phyloP scores from a whole-genome alignment of 2,113 vertebrate genomes.

The Oxygymnocypris stewartii region DNA sequence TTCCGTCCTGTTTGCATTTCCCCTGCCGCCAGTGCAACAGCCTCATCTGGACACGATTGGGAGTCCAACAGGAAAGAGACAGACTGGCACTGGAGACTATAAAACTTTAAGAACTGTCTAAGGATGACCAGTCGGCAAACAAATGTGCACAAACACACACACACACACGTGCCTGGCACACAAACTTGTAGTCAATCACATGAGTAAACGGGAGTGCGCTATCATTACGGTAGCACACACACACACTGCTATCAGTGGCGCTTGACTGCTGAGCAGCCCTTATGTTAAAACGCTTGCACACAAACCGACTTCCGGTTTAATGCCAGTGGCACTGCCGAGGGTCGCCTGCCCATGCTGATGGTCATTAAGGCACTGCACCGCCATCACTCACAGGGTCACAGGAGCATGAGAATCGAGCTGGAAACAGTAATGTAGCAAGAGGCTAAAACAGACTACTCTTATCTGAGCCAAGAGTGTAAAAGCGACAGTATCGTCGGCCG shows the following conservation, averaged over 20 bases:
- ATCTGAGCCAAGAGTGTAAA: slow-evolving; percentile 14
- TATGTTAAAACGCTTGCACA: slow-evolving; percentile 27
- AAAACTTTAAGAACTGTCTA: slow-evolving; percentile 35
- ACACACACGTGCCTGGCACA: neutral
- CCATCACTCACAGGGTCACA: slow-evolving; percentile 41
- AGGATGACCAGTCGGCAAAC: slow-evolving; percentile 26
- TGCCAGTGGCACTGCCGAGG: slow-evolving; percentile 10
- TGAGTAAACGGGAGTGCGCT: neutral
- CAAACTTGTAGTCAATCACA: slow-evolving; percentile 25
- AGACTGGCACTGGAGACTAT: slow-evolving; percentile 27
- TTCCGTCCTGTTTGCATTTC: slow-evolving; percentile 10
- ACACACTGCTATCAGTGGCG: neutral
- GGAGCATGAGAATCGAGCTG: slow-evolving; percentile 44
- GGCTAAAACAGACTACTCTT: slow-evolving; percentile 36
- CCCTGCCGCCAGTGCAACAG: neutral
- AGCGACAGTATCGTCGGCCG: slow-evolving; percentile 1
- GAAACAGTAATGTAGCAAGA: slow-evolving; percentile 6
- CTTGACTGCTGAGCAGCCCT: neutral
- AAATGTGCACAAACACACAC: slow-evolving; percentile 4
- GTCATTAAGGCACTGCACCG: slow-evolving; percentile 24
- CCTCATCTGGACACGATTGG: neutral
- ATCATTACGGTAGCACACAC: neutral
- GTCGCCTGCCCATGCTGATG: slow-evolving; percentile 9
- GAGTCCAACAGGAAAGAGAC: neutral
- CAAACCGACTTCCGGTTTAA: slow-evolving; percentile 14